Base-by-base conservation (phyloP, 2,113 vertebrate genomes). In the Parotia lawesii region DNA sequence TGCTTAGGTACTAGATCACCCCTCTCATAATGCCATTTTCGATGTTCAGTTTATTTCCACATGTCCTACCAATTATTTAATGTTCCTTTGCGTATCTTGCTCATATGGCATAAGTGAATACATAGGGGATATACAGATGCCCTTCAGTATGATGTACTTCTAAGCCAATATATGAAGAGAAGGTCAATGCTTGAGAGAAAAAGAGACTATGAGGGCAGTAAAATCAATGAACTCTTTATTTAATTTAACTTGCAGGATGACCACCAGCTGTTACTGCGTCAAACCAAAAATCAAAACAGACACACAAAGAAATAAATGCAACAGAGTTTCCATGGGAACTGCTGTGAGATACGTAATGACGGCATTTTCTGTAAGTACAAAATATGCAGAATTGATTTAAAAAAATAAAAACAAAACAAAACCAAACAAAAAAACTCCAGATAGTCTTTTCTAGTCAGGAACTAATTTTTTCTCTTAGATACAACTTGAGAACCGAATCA, bases 151-250 rank as follows among this genome's bases (percentile, higher is more conserved):
- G 51, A 62, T 70, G 14, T 40, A 12, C 24, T 84, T 38, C 71
- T 92, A 87, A 76, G 45, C 44, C 37, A 61, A 25, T 58, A 11
- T 23, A 31, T 38, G 42, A 81, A 56, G 54, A 86, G 58, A 31
- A 87, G 61, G 61, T 91, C 88, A 80, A 13, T 13, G 33, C 58
- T 64, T 76, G 66, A 85, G 35, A 92, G 29, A 78, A 57, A 87
- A 66, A 78, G 29, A 89, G 62, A 90, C 31, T 85, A 89, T 38
- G 23, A 95, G 54, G 78, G 62, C 29, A 85, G 58, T 79, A 95
- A 95, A 97, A 94, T 92, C 77, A 94, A 66, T 91, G 66, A 95
- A 71, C 38, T 91, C 44, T 91, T 91, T 89, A 94, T 94, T 96
- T 95, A 92, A 90, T 95, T 96, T 93, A 94, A 62, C 33, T 93